Percentiles rank a stretch among this genome's conserved stretches.
phyloP scores from a whole-genome alignment of 35 echinoderm and acorn worm species.

The Heliocidaris erythrogramma region DNA sequence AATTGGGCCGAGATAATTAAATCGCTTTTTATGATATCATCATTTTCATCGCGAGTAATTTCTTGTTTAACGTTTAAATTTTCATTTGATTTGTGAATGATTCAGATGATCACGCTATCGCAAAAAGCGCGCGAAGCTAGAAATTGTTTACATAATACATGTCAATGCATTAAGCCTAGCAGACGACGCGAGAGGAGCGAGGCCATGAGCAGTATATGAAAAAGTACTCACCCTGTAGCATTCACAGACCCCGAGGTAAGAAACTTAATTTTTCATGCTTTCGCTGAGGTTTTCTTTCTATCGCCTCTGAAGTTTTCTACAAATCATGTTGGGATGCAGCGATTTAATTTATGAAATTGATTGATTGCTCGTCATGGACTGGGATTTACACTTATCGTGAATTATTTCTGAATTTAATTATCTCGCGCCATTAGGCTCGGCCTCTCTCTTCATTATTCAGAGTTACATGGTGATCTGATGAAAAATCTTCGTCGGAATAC shows the following conservation, averaged over 20 bases:
- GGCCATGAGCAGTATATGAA: background rate
- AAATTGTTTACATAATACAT: slow-evolving; percentile 34
- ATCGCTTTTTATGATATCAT: slow-evolving; percentile 16
- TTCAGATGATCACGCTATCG: background rate
- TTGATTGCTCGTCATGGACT: background rate
- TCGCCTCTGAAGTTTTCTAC: background rate
- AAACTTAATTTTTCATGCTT: slow-evolving; percentile 4
- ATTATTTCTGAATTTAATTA: slow-evolving; percentile 15
- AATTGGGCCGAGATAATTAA: slow-evolving; percentile 40
- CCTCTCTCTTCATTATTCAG: background rate
- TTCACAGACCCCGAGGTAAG: background rate
- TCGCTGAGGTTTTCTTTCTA: background rate
- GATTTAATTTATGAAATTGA: background rate
- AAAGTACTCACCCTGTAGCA: background rate
- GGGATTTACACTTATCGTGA: background rate
- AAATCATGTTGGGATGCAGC: background rate
- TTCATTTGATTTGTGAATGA: slow-evolving; percentile 28
- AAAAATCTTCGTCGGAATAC: background rate
- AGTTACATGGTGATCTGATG: background rate
- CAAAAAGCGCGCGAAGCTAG: background rate
- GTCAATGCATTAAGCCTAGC: slow-evolving; percentile 15
- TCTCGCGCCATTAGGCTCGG: background rate
- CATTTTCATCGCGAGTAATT: slow-evolving; percentile 14
- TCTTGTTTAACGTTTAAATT: slow-evolving; percentile 43
- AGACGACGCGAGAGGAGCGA: background rate